Evolutionary conservation across 2,113 vertebrate genomes (phyloP).

Genomic region (Sinocyclocheilus anshuiensis): DNA sequence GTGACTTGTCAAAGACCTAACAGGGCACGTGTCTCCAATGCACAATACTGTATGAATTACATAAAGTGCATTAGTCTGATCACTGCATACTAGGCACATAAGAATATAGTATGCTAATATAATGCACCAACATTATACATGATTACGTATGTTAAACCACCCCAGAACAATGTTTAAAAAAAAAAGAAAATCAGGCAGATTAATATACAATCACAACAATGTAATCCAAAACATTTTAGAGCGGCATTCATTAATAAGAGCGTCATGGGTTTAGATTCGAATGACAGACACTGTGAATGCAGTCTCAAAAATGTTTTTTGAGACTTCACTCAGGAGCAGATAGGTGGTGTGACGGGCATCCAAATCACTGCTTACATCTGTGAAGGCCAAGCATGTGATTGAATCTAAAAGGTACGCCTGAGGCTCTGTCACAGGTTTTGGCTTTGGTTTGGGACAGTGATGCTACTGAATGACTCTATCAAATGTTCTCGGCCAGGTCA

Average conservation of each 20-base stretch:
- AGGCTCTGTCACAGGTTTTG: neutral
- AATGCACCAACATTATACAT: no score
- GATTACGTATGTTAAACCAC: neutral
- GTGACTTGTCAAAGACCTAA: neutral
- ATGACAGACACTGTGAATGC: neutral
- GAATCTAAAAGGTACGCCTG: neutral
- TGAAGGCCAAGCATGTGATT: conserved; percentile 6
- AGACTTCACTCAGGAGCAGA: neutral
- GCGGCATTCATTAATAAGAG: neutral
- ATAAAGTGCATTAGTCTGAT: neutral
- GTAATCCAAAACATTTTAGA: neutral
- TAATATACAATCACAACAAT: neutral
- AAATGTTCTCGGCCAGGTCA: neutral
- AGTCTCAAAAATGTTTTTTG: neutral
- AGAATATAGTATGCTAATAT: no score
- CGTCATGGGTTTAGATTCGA: neutral
- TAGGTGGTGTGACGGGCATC: neutral
- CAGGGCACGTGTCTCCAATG: neutral
- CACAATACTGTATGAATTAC: neutral
- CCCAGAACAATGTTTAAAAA: neutral
- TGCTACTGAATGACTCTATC: neutral
- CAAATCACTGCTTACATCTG: conserved; percentile 13
- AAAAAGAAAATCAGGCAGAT: neutral
- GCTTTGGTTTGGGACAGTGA: neutral
- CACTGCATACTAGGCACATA: neutral